phyloP scores from a whole-genome alignment of 2,113 vertebrate genomes.

The Pteronura brasiliensis region DNA sequence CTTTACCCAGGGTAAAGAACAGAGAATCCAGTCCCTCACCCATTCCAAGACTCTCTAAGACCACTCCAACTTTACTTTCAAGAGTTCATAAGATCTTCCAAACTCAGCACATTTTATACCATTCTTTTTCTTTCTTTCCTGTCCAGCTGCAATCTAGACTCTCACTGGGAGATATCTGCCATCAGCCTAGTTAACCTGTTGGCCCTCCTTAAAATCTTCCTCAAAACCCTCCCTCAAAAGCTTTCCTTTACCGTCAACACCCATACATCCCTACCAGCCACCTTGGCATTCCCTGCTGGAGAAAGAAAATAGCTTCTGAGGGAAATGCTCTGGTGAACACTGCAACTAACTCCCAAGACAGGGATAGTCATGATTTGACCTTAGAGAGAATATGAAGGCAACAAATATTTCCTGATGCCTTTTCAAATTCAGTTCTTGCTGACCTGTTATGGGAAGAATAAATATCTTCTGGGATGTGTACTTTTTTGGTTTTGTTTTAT shows the following conservation, averaged over 20 bases:
- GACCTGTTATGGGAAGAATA: not conserved
- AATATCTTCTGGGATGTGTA: not conserved
- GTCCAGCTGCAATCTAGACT: not conserved
- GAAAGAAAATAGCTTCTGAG: not conserved
- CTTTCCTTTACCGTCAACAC: too few relatives aligned
- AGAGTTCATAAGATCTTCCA: not conserved
- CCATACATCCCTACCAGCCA: not conserved
- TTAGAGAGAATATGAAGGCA: not conserved
- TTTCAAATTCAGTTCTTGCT: not conserved
- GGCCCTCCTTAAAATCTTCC: not conserved
- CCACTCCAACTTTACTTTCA: not conserved
- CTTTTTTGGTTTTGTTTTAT: not conserved
- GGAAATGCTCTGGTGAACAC: not conserved
- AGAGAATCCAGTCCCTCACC: not conserved
- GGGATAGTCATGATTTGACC: not conserved
- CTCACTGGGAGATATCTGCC: not conserved
- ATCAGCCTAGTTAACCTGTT: not conserved
- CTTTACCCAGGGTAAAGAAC: not conserved
- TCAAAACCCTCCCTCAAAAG: not conserved
- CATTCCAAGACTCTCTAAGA: not conserved
- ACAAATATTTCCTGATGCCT: not conserved
- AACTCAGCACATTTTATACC: not conserved
- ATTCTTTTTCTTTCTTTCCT: not conserved
- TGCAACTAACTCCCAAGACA: not conserved
- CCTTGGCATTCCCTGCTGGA: not conserved